Base-by-base conservation (phyloP, 1,140 invertebrate species). In the Aphidius ervi region DNA sequence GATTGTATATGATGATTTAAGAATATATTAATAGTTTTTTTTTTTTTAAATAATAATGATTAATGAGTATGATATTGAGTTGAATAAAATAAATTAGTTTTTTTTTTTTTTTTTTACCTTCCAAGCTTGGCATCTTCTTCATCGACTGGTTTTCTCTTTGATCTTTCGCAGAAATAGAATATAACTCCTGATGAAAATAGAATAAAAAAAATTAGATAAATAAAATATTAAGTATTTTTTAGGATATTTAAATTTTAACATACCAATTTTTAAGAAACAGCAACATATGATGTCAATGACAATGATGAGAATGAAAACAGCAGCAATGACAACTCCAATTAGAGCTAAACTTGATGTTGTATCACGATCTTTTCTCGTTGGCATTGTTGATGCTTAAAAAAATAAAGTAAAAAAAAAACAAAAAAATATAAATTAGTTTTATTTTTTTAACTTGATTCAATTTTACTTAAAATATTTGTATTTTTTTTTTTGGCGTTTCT, bases 41-140 rank as follows among this genome's bases (percentile, higher is more conserved):
- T 46, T 8, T 45, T 45, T 45, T 6, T 45, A 1, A 45, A 46
- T 42, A 37, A 37, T 10, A 46, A 46, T 46, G 45, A n/a, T n/a
- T n/a, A n/a, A n/a, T n/a, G n/a, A n/a, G 45, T n/a, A 46, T 16
- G n/a, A 16, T 46, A 16, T 49, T 47, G 20, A 46, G 23, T 46
- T 16, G 16, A 47, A 58, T 54, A 16, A 40, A 39, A 53, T 16
- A 41, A 45, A 55, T 20, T 40, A 48, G 46, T 48, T 48, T 7
- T 48, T 55, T 46, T n/a, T n/a, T n/a, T n/a, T 20, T 20, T 43
- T 59, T 56, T 76, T 79, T 84, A 92, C 90, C 89, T 92, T 82
- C 89, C 88, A 45, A 91, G 77, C 76, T 91, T 92, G 0, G 88
- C 82, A 76, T 92, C 89, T 39, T 92, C 90, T 58, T 91, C 89